Percentiles rank a stretch among this genome's conserved stretches.
Evolutionary conservation across 2,113 vertebrate genomes (phyloP).

Genomic region (Struthidea cinerea): DNA sequence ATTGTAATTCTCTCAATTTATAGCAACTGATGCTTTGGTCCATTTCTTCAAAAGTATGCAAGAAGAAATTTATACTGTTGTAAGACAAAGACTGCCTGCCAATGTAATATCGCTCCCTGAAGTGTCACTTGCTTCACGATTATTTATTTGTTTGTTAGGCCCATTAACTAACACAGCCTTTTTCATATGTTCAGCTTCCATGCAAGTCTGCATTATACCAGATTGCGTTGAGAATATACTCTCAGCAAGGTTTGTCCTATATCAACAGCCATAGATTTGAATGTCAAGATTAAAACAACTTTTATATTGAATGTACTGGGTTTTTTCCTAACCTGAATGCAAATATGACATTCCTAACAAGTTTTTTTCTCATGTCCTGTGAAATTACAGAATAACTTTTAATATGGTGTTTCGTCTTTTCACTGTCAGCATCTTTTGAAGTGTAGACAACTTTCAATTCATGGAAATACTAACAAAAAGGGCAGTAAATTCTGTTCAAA

Average conservation of each 20-base stretch:
- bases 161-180: neutral
- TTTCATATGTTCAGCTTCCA: neutral
- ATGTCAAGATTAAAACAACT: neutral
- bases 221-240: neutral
- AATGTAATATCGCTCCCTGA: neutral
- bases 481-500: neutral
- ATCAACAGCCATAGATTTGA: neutral
- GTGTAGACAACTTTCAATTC: neutral
- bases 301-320: rapidly evolving
- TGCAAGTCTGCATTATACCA: neutral
- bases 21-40: neutral
- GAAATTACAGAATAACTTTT: neutral
- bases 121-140: neutral
- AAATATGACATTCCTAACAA: neutral
- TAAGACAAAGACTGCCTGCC: neutral
- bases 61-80: neutral
- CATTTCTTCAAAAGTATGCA: neutral
- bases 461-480: neutral
- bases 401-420: neutral
- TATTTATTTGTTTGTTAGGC: neutral
- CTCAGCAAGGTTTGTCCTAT: neutral
- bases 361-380: neutral
- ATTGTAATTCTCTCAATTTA: neutral
- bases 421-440: neutral
- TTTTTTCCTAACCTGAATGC: neutral